These are phyloP conservation scores for Gymnocheta viridis DNA, from an alignment of 2,888 invertebrate species.

Conservation along the genomic window DNA sequence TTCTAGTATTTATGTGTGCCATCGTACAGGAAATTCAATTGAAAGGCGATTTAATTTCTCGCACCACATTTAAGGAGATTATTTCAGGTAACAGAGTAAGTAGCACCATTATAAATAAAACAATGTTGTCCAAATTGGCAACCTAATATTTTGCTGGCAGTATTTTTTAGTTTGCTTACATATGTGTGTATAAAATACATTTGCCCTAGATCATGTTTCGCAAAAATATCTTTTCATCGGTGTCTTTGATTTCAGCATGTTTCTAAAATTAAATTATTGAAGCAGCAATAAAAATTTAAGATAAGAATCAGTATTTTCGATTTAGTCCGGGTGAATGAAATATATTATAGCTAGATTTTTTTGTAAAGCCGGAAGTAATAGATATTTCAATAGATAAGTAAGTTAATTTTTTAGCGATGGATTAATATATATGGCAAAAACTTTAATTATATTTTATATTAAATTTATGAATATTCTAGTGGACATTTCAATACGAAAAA, in stretches of 20 bases:
- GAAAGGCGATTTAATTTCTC: slow-evolving; percentile 63
- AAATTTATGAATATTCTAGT: too few species aligned
- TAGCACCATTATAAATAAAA: slow-evolving; percentile 33
- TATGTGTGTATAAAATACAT: background rate
- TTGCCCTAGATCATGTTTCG: slow-evolving; percentile 22
- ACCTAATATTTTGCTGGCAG: slow-evolving; percentile 32
- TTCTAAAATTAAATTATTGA: background rate
- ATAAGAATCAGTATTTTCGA: background rate
- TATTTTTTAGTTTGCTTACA: background rate
- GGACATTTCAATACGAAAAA: too few species aligned
- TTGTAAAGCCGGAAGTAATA: too few species aligned
- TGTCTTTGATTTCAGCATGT: slow-evolving; percentile 12
- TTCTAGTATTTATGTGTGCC: background rate
- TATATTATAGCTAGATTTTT: too few species aligned
- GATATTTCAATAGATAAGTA: too few species aligned
- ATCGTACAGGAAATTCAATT: slow-evolving; percentile 39
- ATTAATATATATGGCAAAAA: too few species aligned
- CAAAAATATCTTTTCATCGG: slow-evolving; percentile 1
- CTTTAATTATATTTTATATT: too few species aligned
- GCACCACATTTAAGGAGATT: slow-evolving; percentile 66
- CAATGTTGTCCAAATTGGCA: slow-evolving; percentile 28
- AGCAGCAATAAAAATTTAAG: background rate
- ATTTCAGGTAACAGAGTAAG: slow-evolving; percentile 61
- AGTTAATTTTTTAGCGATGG: too few species aligned
- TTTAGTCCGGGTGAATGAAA: background rate